Evolutionary conservation across 1,140 invertebrate genomes (phyloP), one percentile per base, ranked within the genome.

Genomic region (Nymphalis io): DNA sequence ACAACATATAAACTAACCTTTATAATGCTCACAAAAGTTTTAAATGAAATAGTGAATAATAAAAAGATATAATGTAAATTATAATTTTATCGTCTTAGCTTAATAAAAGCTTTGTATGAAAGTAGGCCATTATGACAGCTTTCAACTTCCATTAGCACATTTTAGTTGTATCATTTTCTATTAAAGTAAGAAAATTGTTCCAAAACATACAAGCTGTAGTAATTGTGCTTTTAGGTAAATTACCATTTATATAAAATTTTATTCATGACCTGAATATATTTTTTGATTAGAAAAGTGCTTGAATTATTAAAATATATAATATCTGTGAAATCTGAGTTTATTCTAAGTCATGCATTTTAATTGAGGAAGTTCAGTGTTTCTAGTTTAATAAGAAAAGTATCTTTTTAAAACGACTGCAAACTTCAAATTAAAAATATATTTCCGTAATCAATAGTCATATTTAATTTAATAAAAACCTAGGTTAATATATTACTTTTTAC

Each of bases 141-240:
- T 59, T 59, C 21, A 40, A 58, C 27, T 60, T 70, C 69, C 69
- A 70, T 70, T 70, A 70, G 55, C 46, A 16, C 58, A 58, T 58
- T 61, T 44, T 60, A 64, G 55, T 57, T 51, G 21, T 55, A 55
- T 55, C 12, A 1, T 55, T 65, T 55, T 21, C 38, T 57, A 55
- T 39, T 18, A 40, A 65, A 55, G 51, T 27, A 55, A 53, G 44
- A 57, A 65, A 65, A 65, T 55, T 65, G 48, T 55, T 65, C 38
- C 51, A 42, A 55, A 65, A 65, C 48, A 39, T 20, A 12, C 10
- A n/a, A 21, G 46, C 38, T 20, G 18, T 13, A 21, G 39, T 65
- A 68, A 60, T 68, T 60, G 53, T 60, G 66, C 66, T 68, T 68
- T 68, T 53, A 60, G 13, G 27, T 53, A 68, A 60, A 68, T 63